Conservation (phyloP, 2,797 vertebrate genomes). For the Rhabdomys pumilio region DNA sequence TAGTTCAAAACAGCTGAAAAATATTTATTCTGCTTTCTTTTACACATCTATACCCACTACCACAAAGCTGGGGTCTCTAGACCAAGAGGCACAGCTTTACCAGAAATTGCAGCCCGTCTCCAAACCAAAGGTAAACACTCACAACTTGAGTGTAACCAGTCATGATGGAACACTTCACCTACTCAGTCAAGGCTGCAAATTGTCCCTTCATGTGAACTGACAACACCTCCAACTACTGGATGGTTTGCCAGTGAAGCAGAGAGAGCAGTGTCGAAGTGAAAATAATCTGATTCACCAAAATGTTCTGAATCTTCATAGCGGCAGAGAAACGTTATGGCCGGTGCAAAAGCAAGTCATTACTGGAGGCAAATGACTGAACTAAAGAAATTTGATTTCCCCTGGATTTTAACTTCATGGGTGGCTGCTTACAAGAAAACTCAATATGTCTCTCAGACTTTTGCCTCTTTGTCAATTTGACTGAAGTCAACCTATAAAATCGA, state of each 20-base stretch:
- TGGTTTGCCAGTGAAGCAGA: constrained; percentile 72
- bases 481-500: constrained; percentile 77
- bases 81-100: constrained; percentile 68
- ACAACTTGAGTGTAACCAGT: constrained; percentile 81
- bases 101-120: constrained; percentile 82
- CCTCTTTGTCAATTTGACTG: constrained; percentile 77
- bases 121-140: constrained; percentile 86
- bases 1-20: background rate
- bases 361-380: constrained; percentile 84
- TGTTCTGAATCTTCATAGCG: constrained; percentile 72
- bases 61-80: background rate
- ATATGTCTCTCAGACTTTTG: constrained; percentile 70
- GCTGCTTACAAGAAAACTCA: constrained; percentile 79
- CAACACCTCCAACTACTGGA: constrained; percentile 71
- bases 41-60: background rate
- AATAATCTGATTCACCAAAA: constrained; percentile 82
- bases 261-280: constrained; percentile 77
- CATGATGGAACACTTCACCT: constrained; percentile 80
- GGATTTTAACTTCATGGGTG: constrained; percentile 83
- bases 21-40: constrained; percentile 29
- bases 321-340: constrained; percentile 79
- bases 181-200: constrained; percentile 75
- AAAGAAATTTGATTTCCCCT: constrained; percentile 83
- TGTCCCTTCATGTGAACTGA: constrained; percentile 74
- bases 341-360: constrained; percentile 81